Percentiles rank a stretch among this genome's conserved stretches.
Evolutionary conservation across 2,113 vertebrate genomes (phyloP).

Genomic region (Planiliza haematocheilus): DNA sequence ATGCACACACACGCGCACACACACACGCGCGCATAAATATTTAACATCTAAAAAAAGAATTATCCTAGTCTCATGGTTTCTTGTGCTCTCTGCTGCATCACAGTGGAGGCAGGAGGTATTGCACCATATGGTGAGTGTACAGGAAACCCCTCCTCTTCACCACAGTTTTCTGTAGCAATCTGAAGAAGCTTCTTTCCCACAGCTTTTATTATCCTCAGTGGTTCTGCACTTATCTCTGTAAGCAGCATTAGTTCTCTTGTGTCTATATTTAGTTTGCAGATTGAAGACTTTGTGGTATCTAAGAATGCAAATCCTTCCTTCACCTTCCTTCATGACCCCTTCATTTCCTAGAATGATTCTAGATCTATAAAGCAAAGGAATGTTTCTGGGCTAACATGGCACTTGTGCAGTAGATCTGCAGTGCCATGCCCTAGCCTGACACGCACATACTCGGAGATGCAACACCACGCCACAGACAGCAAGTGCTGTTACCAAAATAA

Average conservation of each 20-base stretch:
- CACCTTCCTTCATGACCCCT: background rate
- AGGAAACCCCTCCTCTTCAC: slow-evolving; percentile 14
- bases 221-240: slow-evolving; percentile 1
- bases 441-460: too few relatives aligned
- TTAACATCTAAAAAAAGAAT: slow-evolving; percentile 39
- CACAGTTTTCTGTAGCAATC: slow-evolving; percentile 35
- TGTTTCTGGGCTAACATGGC: slow-evolving; percentile 5
- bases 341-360: background rate
- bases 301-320: background rate
- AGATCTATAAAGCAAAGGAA: slow-evolving; percentile 4
- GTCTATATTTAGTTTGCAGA: background rate
- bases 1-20: slow-evolving; percentile 1
- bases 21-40: slow-evolving; percentile 38
- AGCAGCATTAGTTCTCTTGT: background rate
- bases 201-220: slow-evolving; percentile 1
- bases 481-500: too few relatives aligned
- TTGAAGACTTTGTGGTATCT: background rate
- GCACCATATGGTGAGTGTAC: slow-evolving; percentile 83
- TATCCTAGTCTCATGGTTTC: slow-evolving; percentile 57
- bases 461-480: too few relatives aligned
- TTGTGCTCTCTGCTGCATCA: slow-evolving; percentile 82
- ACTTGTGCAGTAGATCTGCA: background rate
- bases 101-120: slow-evolving; percentile 84
- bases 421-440: too few relatives aligned
- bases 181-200: slow-evolving; percentile 10